Evolutionary conservation across 2,113 vertebrate genomes (phyloP), one percentile per base, ranked within the genome.

Genomic region (Phoxinus phoxinus): DNA sequence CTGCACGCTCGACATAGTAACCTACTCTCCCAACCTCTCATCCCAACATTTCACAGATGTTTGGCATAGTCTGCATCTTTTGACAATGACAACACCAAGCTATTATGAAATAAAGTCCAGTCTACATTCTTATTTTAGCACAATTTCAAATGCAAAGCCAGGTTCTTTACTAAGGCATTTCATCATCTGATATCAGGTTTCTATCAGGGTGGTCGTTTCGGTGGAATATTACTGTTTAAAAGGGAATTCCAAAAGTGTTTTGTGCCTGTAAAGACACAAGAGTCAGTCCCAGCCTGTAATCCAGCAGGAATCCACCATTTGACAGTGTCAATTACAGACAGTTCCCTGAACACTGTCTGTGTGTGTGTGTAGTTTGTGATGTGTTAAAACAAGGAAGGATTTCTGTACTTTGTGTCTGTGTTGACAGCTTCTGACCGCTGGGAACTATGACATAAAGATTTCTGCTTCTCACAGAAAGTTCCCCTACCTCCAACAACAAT

Each of bases 1-100:
- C 87, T 0, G 93, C 86, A 76, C 2, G 19, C 81, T 74, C 84
- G 82, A 90, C 92, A 93, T 86, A 90, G 90, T 91, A 93, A 93
- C 91, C 92, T 89, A 87, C 83, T 75, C 86, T 86, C 81, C 35
- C 86, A 84, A 86, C 15, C 6, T 63, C 80, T 58, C 35, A 71
- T 63, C 84, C 37, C 23, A 21, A 12, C 19, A 17, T 21, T 51
- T 32, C 32, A 53, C 53, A 37, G 48, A 53, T 81, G 46, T 81
- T 69, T 71, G 67, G 46, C 41, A 72, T 83, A 56, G 65, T 58
- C 48, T 27, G 7, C 81, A 72, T 83, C 48, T 51, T 63, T 63
- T 72, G 19, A 69, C 61, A 77, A 58, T 61, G 23, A 37, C 41
- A 78, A 13, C 84, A 87, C n/a, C 59, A 76, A 37, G 37, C 10